A percentile compares a stretch with the other conserved stretches of the same genome.
phyloP scores from a whole-genome alignment of 1,140 invertebrate genomes.

The Pseudomyrmex cubaensis region DNA sequence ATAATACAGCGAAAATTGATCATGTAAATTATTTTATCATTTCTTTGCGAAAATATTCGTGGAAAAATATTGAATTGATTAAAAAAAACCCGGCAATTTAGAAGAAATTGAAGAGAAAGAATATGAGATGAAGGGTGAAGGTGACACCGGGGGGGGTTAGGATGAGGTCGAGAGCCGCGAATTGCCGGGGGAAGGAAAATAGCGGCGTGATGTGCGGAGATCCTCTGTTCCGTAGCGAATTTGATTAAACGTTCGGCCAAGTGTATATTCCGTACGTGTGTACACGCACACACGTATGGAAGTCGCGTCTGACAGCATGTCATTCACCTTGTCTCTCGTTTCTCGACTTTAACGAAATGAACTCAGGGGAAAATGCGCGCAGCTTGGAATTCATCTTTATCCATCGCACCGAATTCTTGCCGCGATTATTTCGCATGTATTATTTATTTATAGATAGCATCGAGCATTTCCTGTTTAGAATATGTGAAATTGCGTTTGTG shows the following conservation, averaged over 20 bases:
- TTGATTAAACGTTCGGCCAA: conserved; percentile 67
- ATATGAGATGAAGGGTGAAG: not conserved
- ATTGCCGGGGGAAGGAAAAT: conserved; percentile 31
- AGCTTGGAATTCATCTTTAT: not conserved
- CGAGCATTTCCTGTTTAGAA: conserved; percentile 5
- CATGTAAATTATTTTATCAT: not conserved
- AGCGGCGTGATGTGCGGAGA: not conserved
- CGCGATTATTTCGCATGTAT: conserved; percentile 14
- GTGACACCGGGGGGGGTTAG: not conserved
- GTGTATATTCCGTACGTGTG: not conserved
- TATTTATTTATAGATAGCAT: conserved; percentile 6
- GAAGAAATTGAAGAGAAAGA: conserved; percentile 11
- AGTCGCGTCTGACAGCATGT: not conserved
- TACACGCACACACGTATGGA: not conserved
- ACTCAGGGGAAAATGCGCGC: not conserved
- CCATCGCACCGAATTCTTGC: not conserved
- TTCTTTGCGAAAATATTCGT: not conserved
- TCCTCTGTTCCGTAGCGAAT: conserved; percentile 38
- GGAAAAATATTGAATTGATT: not conserved
- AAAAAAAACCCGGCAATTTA: not conserved
- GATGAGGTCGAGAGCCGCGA: not conserved
- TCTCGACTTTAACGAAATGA: conserved; percentile 36
- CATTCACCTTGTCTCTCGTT: conserved; percentile 25
- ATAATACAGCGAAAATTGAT: not conserved
- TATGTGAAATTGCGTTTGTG: not conserved